These are phyloP conservation scores for Ditylenchus dipsaci DNA, from an alignment of 1,140 invertebrate species.

Conservation along the genomic window DNA sequence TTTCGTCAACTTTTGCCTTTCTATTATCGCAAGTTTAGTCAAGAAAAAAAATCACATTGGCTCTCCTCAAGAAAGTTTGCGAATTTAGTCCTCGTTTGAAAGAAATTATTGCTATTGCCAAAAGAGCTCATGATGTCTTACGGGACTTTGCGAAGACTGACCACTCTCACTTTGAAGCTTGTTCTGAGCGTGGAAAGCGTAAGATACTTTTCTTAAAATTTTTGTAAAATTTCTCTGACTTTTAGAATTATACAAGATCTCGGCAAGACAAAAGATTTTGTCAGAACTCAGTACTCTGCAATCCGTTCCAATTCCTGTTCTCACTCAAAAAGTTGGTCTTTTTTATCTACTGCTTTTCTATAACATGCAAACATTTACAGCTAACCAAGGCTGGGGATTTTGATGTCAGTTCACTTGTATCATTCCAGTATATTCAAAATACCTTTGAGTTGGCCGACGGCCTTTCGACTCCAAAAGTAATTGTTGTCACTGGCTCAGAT, in stretches of 20 bases:
- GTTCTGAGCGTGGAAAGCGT: not conserved
- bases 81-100: not conserved
- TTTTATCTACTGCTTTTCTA: not conserved
- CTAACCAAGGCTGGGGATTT: not conserved
- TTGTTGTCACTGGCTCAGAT: slow-evolving; percentile 2
- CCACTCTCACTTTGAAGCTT: not conserved
- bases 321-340: not conserved
- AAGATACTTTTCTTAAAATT: not conserved
- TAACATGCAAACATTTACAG: not conserved
- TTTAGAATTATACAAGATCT: not conserved
- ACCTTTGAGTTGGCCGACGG: slow-evolving; percentile 8
- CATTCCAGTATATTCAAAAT: not conserved
- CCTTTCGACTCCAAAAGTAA: slow-evolving; percentile 10
- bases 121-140: not conserved
- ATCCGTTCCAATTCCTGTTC: not conserved
- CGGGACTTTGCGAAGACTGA: not conserved
- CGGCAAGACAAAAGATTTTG: not conserved
- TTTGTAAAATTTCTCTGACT: not conserved
- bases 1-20: not conserved
- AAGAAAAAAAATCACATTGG: not conserved
- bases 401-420: not conserved
- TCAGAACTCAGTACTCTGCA: not conserved
- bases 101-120: not conserved
- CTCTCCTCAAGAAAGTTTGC: not conserved
- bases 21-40: not conserved